Base-by-base conservation (phyloP, 2,888 invertebrate species). In the Scrobipalpa atriplicella region DNA sequence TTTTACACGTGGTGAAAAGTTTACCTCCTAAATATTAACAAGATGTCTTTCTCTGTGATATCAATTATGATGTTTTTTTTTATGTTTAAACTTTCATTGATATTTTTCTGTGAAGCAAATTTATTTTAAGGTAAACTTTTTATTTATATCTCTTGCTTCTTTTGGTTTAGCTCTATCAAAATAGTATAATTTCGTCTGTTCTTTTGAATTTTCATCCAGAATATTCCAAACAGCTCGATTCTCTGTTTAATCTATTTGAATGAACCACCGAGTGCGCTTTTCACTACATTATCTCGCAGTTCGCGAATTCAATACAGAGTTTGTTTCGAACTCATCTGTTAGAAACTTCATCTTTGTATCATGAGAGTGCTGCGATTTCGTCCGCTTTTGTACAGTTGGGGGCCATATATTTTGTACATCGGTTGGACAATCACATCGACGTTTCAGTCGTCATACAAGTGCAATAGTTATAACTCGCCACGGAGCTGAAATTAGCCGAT, bases 241-340 rank as follows among this genome's bases (percentile, higher is more conserved):
- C 47, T 21, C 36, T n/a, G 18, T 63, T 38, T 63, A 38, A 63
- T 63, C 38, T 63, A 52, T 63, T 63, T 16, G 63, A 63, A 63
- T 63, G 52, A 63, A 63, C 51, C 29, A 63, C 58, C 65, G 56
- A 66, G 36, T 65, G 63, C 51, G 62, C 39, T 62, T 66, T 66
- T 61, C 41, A 54, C 65, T 67, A 68, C 69, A 69, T 67, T 69
- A 71, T 73, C 70, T 70, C 72, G 70, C 70, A 71, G 75, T 75
- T 75, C 72, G 73, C 72, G 71, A 74, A 75, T 75, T 75, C 75
- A 77, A 74, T 78, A 74, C 70, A 29, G 69, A 76, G 73, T 74
- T 72, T 65, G 72, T 72, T 78, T 71, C 69, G 76, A 78, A 76
- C 76, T 75, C 71, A 75, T 78, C 78, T 75, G 73, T 74, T 75